Percentiles rank a stretch among this genome's conserved stretches.
Conservation (phyloP, 2,888 invertebrate species). For the Oligia strigilis region DNA sequence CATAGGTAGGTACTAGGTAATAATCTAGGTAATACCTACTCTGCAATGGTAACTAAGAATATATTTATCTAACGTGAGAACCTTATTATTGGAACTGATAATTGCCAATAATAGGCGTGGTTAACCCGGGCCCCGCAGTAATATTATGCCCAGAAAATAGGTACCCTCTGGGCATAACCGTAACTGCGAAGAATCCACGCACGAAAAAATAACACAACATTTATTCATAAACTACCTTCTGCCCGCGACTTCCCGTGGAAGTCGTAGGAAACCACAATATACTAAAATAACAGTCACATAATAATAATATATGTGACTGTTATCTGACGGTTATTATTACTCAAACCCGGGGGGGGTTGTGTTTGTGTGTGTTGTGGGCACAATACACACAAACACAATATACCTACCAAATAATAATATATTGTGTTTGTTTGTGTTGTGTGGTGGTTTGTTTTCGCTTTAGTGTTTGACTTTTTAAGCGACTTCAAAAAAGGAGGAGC, state of each 20-base stretch:
- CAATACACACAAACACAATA: too few species aligned
- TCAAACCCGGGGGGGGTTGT: too few species aligned
- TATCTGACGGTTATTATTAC: too few species aligned
- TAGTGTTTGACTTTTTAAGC: not conserved
- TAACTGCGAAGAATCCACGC: not conserved
- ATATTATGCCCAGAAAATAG: not conserved
- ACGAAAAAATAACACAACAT: constrained; percentile 4
- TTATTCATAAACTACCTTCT: not conserved
- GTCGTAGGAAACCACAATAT: not conserved
- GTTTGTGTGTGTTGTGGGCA: too few species aligned
- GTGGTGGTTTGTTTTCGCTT: not conserved
- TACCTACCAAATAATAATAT: too few species aligned
- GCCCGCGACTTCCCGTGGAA: not conserved
- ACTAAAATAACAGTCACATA: not conserved
- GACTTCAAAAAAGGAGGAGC: too few species aligned
- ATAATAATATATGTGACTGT: too few species aligned
- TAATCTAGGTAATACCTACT: not conserved
- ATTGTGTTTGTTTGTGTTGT: too few species aligned
- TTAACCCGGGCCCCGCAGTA: too few species aligned
- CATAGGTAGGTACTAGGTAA: not conserved
- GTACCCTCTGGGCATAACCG: not conserved
- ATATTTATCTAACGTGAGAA: too few species aligned
- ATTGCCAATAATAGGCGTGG: not conserved
- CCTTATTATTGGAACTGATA: not conserved
- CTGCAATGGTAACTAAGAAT: not conserved